Percentiles rank a stretch among this genome's conserved stretches.
phyloP scores from a whole-genome alignment of 2,888 invertebrate genomes.

The Drosophila infuscata region DNA sequence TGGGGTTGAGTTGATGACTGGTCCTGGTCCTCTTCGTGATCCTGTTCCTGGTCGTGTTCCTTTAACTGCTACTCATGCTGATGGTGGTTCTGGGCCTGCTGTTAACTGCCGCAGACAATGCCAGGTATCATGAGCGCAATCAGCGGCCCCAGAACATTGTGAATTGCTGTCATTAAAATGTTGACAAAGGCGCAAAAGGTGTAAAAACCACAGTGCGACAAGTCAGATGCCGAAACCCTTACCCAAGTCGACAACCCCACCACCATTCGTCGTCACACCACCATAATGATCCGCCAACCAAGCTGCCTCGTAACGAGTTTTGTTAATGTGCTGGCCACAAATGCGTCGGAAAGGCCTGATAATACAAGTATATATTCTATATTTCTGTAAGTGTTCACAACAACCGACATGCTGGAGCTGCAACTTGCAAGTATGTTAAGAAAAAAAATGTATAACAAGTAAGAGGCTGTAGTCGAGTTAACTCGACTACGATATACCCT shows the following conservation, averaged over 20 bases:
- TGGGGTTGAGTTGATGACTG: constrained; percentile 20
- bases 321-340: constrained; percentile 66
- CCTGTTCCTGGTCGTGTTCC: constrained; percentile 2
- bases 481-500: no score
- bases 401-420: neutral
- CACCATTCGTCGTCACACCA: neutral
- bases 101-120: constrained; percentile 59
- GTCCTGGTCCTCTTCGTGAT: constrained; percentile 6
- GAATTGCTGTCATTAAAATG: constrained; percentile 81
- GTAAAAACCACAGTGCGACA: constrained; percentile 66
- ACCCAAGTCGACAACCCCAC: constrained; percentile 1
- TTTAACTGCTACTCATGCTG: neutral
- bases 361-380: constrained; percentile 4
- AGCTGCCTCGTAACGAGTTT: constrained; percentile 61
- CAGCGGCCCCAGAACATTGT: constrained; percentile 61
- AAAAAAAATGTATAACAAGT: fast-evolving
- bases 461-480: no score
- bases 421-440: neutral
- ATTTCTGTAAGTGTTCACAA: neutral
- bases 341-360: constrained; percentile 35
- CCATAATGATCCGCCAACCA: constrained; percentile 6
- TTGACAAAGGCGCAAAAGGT: constrained; percentile 79
- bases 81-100: constrained; percentile 10
- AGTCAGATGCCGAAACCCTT: constrained; percentile 26
- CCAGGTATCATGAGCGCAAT: constrained; percentile 69